Evolutionary conservation across 1,140 invertebrate species (phyloP).

Genomic region (Zaprionus tsacasi): DNA sequence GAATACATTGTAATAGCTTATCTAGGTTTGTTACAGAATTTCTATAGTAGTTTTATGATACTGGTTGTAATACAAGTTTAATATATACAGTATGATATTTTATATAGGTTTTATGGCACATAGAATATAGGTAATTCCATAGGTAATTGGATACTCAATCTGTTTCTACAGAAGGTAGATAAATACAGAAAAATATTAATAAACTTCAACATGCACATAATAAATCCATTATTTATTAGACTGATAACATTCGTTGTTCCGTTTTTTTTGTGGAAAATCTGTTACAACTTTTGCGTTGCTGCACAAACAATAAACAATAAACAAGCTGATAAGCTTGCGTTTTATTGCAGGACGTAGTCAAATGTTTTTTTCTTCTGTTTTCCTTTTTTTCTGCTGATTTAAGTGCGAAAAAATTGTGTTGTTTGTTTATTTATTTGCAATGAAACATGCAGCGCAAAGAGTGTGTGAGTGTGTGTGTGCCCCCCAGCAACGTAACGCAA

Average conservation of each 20-base stretch:
- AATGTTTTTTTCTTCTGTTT: conserved; percentile 22
- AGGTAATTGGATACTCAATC: neutral
- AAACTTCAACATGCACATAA: conserved; percentile 1
- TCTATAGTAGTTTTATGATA: too few species aligned
- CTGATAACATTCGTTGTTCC: neutral
- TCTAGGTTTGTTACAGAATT: neutral
- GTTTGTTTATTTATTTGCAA: conserved; percentile 15
- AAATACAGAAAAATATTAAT: neutral
- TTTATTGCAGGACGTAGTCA: conserved; percentile 34
- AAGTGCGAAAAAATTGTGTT: conserved; percentile 21
- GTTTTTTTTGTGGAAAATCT: conserved; percentile 2
- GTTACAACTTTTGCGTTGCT: conserved; percentile 1
- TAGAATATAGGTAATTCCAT: too few species aligned
- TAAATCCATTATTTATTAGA: conserved; percentile 4
- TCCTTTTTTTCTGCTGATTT: neutral
- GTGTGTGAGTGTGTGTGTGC: neutral
- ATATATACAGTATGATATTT: neutral
- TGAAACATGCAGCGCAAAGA: neutral
- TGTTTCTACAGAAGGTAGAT: neutral
- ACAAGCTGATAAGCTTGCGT: conserved; percentile 41
- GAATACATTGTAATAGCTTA: neutral
- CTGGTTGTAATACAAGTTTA: neutral
- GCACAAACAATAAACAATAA: conserved; percentile 36
- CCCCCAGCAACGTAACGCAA: conserved; percentile 27
- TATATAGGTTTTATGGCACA: neutral